These are phyloP conservation scores for Gobius niger DNA, from an alignment of 2,113 vertebrate species.

Conservation along the genomic window DNA sequence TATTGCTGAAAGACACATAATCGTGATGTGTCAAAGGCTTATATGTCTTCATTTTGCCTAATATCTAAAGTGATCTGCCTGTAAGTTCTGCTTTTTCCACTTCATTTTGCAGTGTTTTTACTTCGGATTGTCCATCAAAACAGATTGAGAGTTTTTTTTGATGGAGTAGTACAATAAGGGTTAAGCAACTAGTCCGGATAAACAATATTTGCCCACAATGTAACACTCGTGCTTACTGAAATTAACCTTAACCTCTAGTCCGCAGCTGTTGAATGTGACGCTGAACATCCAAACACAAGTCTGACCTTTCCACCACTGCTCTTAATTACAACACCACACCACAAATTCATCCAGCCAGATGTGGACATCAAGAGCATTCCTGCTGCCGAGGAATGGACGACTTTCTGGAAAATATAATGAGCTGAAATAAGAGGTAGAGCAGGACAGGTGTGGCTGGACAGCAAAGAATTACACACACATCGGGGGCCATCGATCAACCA, in stretches of 20 bases:
- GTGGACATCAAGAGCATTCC: constrained; percentile 65
- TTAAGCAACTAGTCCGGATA: background rate
- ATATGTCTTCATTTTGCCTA: no score
- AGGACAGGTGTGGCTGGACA: constrained; percentile 56
- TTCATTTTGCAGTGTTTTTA: no score
- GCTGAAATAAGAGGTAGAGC: constrained; percentile 33
- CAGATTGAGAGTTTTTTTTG: no score
- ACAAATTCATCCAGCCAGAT: constrained; percentile 52
- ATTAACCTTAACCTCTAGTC: constrained; percentile 13
- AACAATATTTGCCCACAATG: background rate
- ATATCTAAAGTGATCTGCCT: no score
- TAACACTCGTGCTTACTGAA: constrained; percentile 4
- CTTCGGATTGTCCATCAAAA: no score
- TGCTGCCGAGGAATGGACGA: constrained; percentile 59
- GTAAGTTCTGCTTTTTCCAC: no score
- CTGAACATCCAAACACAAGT: constrained; percentile 11
- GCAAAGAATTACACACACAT: constrained; percentile 25
- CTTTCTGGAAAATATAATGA: constrained; percentile 66
- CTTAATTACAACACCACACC: constrained; percentile 51
- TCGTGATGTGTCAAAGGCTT: no score
- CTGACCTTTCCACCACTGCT: constrained; percentile 59
- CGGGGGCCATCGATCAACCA: constrained; percentile 23
- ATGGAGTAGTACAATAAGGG: no score
- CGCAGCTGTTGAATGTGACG: constrained; percentile 39
- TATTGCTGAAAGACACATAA: no score